phyloP scores from a whole-genome alignment of 1,140 invertebrate species.

The Aphaenogaster rudis region DNA sequence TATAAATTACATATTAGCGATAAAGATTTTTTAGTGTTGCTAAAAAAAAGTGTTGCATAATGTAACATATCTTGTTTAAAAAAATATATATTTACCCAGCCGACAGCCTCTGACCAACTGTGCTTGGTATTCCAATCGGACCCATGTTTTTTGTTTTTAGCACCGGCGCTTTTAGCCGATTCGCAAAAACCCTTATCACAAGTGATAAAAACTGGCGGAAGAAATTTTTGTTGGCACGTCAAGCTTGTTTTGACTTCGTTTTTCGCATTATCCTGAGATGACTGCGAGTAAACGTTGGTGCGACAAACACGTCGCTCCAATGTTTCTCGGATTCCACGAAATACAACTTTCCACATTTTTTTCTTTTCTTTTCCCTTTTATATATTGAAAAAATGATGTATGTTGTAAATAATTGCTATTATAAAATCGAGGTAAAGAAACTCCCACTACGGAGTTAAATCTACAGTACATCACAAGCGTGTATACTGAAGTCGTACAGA shows the following conservation, averaged over 20 bases:
- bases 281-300: conserved; percentile 81
- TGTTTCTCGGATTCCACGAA: conserved; percentile 80
- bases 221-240: conserved; percentile 69
- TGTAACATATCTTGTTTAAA: background rate
- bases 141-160: conserved; percentile 73
- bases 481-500: background rate
- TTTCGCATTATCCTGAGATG: conserved; percentile 72
- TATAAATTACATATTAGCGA: conserved; percentile 32
- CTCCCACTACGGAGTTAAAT: background rate
- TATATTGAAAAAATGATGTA: background rate
- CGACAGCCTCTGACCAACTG: conserved; percentile 80
- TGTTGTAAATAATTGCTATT: background rate
- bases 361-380: background rate
- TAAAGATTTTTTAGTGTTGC: background rate
- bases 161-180: conserved; percentile 64
- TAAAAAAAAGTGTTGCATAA: background rate
- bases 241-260: conserved; percentile 74
- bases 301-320: conserved; percentile 80
- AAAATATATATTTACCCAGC: conserved; percentile 78
- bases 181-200: conserved; percentile 72
- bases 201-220: conserved; percentile 58
- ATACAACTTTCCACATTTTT: conserved; percentile 83
- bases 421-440: background rate
- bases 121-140: conserved; percentile 78
- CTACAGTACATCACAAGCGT: background rate